Evolutionary conservation across 2,797 vertebrate genomes (phyloP), one percentile per base, ranked within the genome.

Genomic region (Pteropus rufus): DNA sequence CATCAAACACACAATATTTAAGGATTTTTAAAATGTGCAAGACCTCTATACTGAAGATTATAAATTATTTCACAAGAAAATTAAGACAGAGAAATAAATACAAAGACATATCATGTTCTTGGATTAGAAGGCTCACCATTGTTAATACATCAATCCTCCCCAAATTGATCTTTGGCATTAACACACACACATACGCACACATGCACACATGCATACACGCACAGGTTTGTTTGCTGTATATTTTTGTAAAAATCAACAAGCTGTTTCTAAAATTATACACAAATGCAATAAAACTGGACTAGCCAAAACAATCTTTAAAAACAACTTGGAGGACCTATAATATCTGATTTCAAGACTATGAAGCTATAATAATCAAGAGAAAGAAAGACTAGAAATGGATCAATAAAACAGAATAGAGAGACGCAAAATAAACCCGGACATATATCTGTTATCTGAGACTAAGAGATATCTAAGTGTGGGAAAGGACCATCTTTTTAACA

Each of bases 21-120:
- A 67, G 34, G 56, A 31, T 70, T 54, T 70, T 62, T 91, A 10
- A 24, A 60, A 29, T 52, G 18, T 36, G 14, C 7, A 77, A 60
- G 31, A 72, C 15, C 31, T 58, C 54, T 70, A 14, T 49, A 64
- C 16, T 77, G 75, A 90, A 65, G 29, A 12, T 29, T 29, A 39
- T 44, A 60, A 44, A 77, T 92, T 73, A 87, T 87, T 93, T 93
- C 56, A 73, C 26, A 67, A 69, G 67, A 81, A 85, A 84, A 86
- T 41, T 58, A 64, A 49, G 86, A 15, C 64, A 86, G 34, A 60
- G 21, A 84, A 49, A 49, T 73, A 60, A 56, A 44, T 41, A 77
- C 2, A 72, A 58, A 49, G 46, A 10, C 6, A 65, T 56, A 34
- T 21, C 31, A 10, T 31, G 39, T 23, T 72, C 18, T 24, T 58